Evolutionary conservation across 2,113 vertebrate species (phyloP).

Genomic region (Synodontis membranacea): DNA sequence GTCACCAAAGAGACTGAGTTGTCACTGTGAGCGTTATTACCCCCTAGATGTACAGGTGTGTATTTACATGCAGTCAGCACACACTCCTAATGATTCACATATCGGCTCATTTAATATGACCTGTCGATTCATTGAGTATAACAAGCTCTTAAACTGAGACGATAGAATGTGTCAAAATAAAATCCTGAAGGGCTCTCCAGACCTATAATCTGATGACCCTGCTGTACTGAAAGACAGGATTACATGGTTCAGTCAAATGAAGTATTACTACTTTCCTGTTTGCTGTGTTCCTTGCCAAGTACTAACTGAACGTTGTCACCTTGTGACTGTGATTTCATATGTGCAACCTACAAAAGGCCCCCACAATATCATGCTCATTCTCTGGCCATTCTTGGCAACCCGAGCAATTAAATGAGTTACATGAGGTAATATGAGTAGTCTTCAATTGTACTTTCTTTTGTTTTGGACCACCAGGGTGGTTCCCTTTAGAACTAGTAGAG

Average conservation of each 20-base stretch:
- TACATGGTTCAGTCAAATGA: too few species aligned
- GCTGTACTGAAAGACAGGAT: too few species aligned
- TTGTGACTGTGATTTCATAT: background rate
- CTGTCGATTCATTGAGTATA: background rate
- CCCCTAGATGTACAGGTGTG: conserved; percentile 71
- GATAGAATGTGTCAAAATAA: background rate
- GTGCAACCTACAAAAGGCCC: background rate
- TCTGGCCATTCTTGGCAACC: background rate
- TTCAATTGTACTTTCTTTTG: background rate
- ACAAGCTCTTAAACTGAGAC: background rate
- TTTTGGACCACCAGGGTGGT: background rate
- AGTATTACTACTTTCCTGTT: too few species aligned
- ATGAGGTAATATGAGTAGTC: background rate
- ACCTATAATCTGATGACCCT: too few species aligned
- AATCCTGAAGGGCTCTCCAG: too few species aligned
- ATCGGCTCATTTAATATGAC: background rate
- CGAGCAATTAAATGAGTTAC: background rate
- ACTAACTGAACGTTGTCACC: background rate
- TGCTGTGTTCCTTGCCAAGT: too few species aligned
- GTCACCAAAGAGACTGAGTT: conserved; percentile 63
- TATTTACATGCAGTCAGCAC: conserved; percentile 12
- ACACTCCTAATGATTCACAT: background rate
- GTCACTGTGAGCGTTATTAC: conserved; percentile 70
- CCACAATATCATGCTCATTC: background rate
- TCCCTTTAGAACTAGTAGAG: background rate